phyloP scores from a whole-genome alignment of 2,888 invertebrate genomes.

The Dorcus parallelipipedus region DNA sequence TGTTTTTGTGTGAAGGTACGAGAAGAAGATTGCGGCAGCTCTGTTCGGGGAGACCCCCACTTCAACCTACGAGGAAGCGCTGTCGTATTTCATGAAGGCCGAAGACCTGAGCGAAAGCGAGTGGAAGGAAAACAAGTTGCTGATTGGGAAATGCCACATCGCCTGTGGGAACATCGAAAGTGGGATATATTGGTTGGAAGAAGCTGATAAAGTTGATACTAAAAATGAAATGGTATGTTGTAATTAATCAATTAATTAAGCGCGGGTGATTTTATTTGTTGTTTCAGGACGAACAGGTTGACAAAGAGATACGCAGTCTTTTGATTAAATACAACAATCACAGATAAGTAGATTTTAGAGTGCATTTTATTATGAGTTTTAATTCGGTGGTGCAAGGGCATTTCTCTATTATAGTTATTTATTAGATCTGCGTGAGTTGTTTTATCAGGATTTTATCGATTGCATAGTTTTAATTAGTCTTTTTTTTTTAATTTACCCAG shows the following conservation, averaged over 20 bases:
- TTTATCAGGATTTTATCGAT: too few species aligned
- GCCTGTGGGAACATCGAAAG: constrained; percentile 50
- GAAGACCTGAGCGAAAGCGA: constrained; percentile 52
- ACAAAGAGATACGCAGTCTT: constrained; percentile 37
- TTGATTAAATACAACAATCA: constrained; percentile 38
- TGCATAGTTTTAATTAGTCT: too few species aligned
- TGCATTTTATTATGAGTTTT: too few species aligned
- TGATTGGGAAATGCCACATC: constrained; percentile 58
- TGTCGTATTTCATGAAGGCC: constrained; percentile 54
- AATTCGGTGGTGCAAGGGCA: too few species aligned
- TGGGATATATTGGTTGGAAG: constrained; percentile 53
- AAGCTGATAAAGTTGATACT: constrained; percentile 29
- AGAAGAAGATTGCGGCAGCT: constrained; percentile 61
- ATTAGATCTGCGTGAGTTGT: too few species aligned
- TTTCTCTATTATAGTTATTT: too few species aligned
- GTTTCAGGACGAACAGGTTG: constrained; percentile 38
- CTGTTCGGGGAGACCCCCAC: constrained; percentile 63
- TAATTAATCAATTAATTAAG: background rate
- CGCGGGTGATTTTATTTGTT: constrained; percentile 9
- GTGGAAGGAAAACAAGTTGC: constrained; percentile 58
- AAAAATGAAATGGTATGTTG: constrained; percentile 5
- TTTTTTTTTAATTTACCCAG: too few species aligned
- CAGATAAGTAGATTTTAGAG: constrained; percentile 26
- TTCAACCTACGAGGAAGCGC: constrained; percentile 61
- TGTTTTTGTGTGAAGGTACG: constrained; percentile 52